Base-by-base conservation (phyloP, 2,797 vertebrate species). In the Coendou prehensilis region DNA sequence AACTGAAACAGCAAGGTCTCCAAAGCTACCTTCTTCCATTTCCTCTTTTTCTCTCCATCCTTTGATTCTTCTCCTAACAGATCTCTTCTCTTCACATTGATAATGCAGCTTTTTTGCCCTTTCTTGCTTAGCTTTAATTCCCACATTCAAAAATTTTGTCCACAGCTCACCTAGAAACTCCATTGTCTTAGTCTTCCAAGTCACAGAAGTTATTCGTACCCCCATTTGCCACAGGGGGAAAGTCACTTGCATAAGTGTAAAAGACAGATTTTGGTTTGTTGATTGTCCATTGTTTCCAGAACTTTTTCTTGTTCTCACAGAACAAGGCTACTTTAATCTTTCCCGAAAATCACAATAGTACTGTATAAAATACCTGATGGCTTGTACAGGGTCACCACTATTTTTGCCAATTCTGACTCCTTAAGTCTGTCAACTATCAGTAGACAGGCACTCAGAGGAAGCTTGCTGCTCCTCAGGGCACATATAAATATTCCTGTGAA, bases 91-190 rank as follows among this genome's bases (percentile, higher is more conserved):
- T 57, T 95, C 41, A 79, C 61, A 91, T 26, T 26, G 50, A 88
- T 73, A 79, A n/a, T 81, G 30, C 23, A 78, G 8, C 37, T 69
- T 63, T 73, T 11, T 47, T 22, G 13, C 8, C 6, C 81, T 26
- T 75, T 57, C 76, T 64, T 26, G 76, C 61, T 83, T 87, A 82
- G 41, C 15, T 93, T 61, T 81, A 86, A 91, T 22, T 67, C 50
- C 52, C 37, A 56, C 17, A 86, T 41, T 86, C 61, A 73, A 82
- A 61, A 50, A 76, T 73, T 69, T 63, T 64, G 30, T 75, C 37
- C 71, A 91, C 15, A 41, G 33, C 57, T 73, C 63, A 93, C 63
- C 45, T 47, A 61, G 50, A 92, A 95, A 94, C 41, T 89, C n/a
- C 33, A 61, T 17, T 78, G 30, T 63, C 78, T 87, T 87, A 76